These are phyloP conservation scores for Nyctibius grandis DNA, from an alignment of 2,797 vertebrate genomes.

Conservation along the genomic window DNA sequence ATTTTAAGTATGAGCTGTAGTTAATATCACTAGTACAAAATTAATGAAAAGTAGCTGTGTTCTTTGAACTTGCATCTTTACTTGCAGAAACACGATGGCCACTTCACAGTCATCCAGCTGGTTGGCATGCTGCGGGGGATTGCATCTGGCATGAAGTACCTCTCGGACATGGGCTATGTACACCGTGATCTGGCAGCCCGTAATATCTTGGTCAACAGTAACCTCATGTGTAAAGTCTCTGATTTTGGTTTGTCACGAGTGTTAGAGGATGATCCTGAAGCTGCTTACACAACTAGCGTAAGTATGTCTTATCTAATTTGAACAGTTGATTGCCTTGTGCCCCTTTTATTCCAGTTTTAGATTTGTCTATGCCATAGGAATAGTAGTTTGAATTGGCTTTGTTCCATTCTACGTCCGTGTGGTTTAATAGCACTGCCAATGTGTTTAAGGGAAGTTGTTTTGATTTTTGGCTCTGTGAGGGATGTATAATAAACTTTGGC, in stretches of 20 bases:
- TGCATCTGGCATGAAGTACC: constrained; percentile 89
- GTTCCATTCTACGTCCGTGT: not conserved
- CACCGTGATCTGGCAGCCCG: constrained; percentile 93
- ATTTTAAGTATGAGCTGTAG: not conserved
- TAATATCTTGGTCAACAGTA: constrained; percentile 96
- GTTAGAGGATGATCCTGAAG: constrained; percentile 94
- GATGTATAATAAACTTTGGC: not conserved
- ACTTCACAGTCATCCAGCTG: constrained; percentile 82
- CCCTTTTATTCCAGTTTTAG: not conserved
- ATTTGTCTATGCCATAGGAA: not conserved
- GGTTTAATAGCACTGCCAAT: not conserved
- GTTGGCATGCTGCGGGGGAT: constrained; percentile 83
- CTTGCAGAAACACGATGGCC: constrained; percentile 81
- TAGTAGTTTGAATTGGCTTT: not conserved
- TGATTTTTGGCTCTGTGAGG: not conserved
- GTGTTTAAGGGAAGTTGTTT: not conserved
- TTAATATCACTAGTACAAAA: not conserved
- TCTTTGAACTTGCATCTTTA: not conserved
- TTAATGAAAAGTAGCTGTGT: not conserved
- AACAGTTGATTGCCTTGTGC: not conserved
- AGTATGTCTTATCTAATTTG: constrained; percentile 57
- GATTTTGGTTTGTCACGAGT: constrained; percentile 94
- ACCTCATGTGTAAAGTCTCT: constrained; percentile 95
- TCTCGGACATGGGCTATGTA: constrained; percentile 96
- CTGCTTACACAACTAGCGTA: constrained; percentile 95